Evolutionary conservation across 2,888 invertebrate species (phyloP), one percentile per base, ranked within the genome.

Genomic region (Pristionchus fissidentatus): DNA sequence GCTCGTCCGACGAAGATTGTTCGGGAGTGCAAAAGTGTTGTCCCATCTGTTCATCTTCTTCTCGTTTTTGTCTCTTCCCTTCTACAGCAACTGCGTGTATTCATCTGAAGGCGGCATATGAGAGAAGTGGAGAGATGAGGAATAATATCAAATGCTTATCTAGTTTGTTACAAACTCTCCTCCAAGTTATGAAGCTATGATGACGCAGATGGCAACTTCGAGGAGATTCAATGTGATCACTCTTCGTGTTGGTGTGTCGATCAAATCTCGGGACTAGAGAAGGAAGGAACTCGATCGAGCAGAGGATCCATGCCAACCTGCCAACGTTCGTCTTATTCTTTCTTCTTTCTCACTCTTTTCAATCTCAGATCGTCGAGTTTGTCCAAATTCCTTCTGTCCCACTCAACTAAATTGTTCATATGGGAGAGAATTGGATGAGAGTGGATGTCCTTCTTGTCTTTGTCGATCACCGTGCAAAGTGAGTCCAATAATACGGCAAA

Each of bases 171-270:
- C 4, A 52, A 22, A n/a, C 1, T 22, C 29, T 77, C 3, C 29
- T 5, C 49, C 26, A 77, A 49, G 3, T 1, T 3, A 5, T 10
- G 13, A 13, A 41, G 13, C 1, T 4, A 41, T 32, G 49, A 49
- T 49, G 13, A 8, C 49, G 49, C 60, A 88, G 90, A 88, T 70
- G 91, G 91, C 1, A 87, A 87, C 10, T 91, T 89, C 84, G 88
- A 87, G 41, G 85, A 85, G 38, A 86, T 90, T 35, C 91, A 91
- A 85, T 91, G 91, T 78, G 88, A 89, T 73, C 81, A 77, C 15
- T 26, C 13, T 70, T 87, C 83, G 46, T 91, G 91, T 84, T 91
- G 91, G 91, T 91, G 91, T 84, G 90, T 90, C 0, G 87, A 89
- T 60, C 73, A 84, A 41, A 49, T 62, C n/a, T 84, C 85, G 15